Conservation (phyloP, 2,797 vertebrate genomes). For the Cossypha niveicapilla region DNA sequence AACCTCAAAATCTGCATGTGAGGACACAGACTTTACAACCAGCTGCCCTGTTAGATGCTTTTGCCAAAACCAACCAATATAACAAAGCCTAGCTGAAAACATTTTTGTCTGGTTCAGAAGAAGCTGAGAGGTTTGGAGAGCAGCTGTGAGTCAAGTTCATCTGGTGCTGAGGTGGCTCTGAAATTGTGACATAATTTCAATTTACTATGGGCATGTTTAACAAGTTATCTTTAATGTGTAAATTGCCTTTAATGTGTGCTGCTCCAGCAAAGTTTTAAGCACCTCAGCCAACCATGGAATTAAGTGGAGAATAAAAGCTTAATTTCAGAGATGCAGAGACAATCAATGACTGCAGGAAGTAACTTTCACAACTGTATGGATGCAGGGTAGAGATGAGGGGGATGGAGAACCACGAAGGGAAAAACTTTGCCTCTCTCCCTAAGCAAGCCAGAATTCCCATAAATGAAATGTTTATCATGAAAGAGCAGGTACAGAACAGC, state of each 20-base stretch:
- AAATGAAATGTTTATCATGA: not conserved
- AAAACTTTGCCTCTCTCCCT: not conserved
- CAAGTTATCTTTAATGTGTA: not conserved
- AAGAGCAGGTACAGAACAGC: not conserved
- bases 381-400: not conserved
- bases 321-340: not conserved
- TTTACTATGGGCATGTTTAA: not conserved
- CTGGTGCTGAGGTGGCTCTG: not conserved
- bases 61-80: not conserved
- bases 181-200: accelerated
- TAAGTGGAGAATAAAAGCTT: not conserved
- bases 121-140: not conserved
- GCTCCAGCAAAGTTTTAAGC: not conserved
- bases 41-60: not conserved
- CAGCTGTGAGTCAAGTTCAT: not conserved
- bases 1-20: not conserved
- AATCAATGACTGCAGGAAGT: not conserved
- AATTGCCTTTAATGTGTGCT: not conserved
- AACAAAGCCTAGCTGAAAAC: not conserved
- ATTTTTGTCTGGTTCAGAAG: not conserved
- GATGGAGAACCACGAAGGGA: not conserved
- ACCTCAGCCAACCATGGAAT: not conserved
- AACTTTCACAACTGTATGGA: not conserved
- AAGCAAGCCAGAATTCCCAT: not conserved
- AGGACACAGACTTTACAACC: not conserved